Base-by-base conservation (phyloP, 1,140 invertebrate species). In the Phthorimaea operculella region DNA sequence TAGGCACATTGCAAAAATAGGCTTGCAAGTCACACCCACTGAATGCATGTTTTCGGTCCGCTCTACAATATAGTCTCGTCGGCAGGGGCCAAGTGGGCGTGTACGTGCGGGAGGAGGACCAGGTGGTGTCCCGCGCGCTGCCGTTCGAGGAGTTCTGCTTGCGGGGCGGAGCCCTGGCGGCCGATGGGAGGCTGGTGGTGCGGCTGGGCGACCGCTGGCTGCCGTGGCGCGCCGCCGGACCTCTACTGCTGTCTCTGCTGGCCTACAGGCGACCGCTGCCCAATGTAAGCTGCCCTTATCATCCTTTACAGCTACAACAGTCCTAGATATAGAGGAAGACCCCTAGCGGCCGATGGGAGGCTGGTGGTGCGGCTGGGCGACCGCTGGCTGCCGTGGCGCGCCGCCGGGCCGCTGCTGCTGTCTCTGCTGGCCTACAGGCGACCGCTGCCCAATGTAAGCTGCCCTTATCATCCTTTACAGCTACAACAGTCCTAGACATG, bases 341-440 rank as follows among this genome's bases (percentile, higher is more conserved):
- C 62, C 21, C 76, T 97, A 45, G 88, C 96, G 47, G 89, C 92
- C 55, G 93, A 96, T 81, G 93, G 94, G 16, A 93, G 94, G 74
- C 88, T 99, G 53, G 92, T 98, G 15, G 92, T 98, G 58, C 91
- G 94, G 72, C 90, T 98, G 34, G 92, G 92, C 69, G 92, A 92
- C 57, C 95, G 96, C 86, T 94, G 91, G 82, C 94, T 96, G 85
- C 95, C 92, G 70, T 98, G 96, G 96, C 82, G 90, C 53, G 90
- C 92, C 44, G 96, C 96, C 57, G 92, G 92, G 58, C 94, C 96
- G 12, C 91, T 97, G 66, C 88, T 99, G 57, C 89, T 98, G 68
- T 94, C 93, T 51, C 87, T 94, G 39, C 89, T 95, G 17, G 90
- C 92, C 56, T 99, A 93, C 86, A 90, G 96, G 71, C 90, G 94